Evolutionary conservation across 2,113 vertebrate species (phyloP), one percentile per base, ranked within the genome.

Genomic region (Benitochromis conjunctus): DNA sequence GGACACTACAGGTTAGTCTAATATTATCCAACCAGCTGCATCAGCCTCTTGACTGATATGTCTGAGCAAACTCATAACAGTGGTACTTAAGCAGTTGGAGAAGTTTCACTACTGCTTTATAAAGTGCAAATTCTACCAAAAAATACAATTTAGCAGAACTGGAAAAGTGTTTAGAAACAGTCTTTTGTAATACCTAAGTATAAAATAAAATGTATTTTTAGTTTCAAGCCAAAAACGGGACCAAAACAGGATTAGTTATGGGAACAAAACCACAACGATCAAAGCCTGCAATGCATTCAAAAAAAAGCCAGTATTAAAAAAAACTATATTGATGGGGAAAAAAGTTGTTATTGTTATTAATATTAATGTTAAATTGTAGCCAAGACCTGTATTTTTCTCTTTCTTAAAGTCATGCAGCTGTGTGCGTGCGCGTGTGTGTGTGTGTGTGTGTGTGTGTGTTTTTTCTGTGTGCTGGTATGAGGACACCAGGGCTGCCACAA

Each of bases 321-420:
- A 69, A 57, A 26, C 24, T n/a, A 24, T 43, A 55, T 57, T 66
- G 82, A 86, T 82, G 78, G 79, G 9, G n/a, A 13, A 56, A 71
- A 82, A 62, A 79, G 79, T 84, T 85, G 62, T 64, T 80, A 46
- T 85, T 85, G 48, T 36, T 26, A 21, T 90, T 90, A 41, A 84
- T 86, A 81, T 90, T 90, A 41, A 84, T 86, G 79, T 89, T 82
- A 91, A 92, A 92, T 86, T 5, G 9, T 80, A 82, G 87, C 86
- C 53, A 86, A 71, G 31, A 77, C 56, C 80, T 86, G 87, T 85
- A 79, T 88, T 87, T 87, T 80, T 57, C 66, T 86, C 21, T 53
- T 85, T 51, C 64, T 86, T 78, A 89, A 87, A 90, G 90, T 92
- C 85, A 82, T 91, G 89, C 92, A 93, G 89, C 92, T 93, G 92